Percentiles rank a stretch among this genome's conserved stretches.
Conservation (phyloP, 2,888 invertebrate genomes). For the Oligia strigilis region DNA sequence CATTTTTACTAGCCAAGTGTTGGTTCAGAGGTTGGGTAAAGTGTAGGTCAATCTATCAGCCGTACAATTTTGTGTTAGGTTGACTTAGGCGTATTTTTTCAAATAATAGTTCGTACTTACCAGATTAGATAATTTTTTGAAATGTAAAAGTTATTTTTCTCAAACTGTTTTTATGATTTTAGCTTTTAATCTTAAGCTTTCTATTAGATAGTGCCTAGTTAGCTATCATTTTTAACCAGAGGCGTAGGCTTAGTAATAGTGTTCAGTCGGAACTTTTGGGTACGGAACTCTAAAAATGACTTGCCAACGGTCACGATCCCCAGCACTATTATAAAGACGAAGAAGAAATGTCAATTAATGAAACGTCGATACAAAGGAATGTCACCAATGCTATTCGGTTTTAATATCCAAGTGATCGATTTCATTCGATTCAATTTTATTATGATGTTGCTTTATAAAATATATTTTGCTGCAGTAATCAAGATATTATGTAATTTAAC, state of each 20-base stretch:
- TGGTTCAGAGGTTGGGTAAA: not conserved
- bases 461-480: not conserved
- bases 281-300: not conserved
- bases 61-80: not conserved
- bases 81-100: not conserved
- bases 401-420: conserved; percentile 54
- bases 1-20: conserved; percentile 39
- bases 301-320: too few species aligned
- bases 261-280: not conserved
- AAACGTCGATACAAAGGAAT: not conserved
- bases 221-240: not conserved
- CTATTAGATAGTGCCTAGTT: not conserved
- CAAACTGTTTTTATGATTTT: not conserved
- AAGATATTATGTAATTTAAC: not conserved
- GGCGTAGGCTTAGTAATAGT: not conserved
- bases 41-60: not conserved
- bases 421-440: conserved; percentile 1
- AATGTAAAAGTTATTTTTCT: not conserved
- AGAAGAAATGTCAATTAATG: not conserved
- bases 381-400: conserved; percentile 15
- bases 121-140: not conserved
- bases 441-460: not conserved
- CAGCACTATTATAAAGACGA: too few species aligned
- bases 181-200: not conserved
- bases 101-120: not conserved